Evolutionary conservation across 1,140 invertebrate genomes (phyloP), one percentile per base, ranked within the genome.

Genomic region (Wasmannia auropunctata): DNA sequence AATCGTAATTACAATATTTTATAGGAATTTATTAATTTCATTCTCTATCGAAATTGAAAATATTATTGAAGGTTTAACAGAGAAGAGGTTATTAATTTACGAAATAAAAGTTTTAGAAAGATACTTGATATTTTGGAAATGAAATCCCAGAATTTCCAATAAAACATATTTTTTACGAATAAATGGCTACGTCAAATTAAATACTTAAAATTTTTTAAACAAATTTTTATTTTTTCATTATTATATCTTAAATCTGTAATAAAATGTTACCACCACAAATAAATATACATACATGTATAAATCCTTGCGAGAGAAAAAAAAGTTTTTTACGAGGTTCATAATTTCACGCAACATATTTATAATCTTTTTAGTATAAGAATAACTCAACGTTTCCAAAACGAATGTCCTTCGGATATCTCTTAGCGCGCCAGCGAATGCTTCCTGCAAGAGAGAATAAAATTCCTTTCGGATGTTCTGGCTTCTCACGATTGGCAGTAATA

Each of bases 391-490:
- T 70, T 43, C 5, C 0, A 37, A 31, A 54, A 56, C 22, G 62
- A 37, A 69, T 51, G 31, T 51, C 5, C 16, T 69, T 69, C n/a
- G 25, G n/a, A 80, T 1, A 28, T 34, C 25, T 2, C 54, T 4
- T 67, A 54, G n/a, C 62, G 22, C 31, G 31, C 34, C 62, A 34
- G n/a, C 19, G 65, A 10, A 81, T 83, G n/a, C 51, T 37, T 83
- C 14, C 34, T 19, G 14, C 28, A 83, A 37, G 37, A 81, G 65
- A 56, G 51, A 83, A 58, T 83, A 83, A 83, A 83, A 83, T 83
- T 83, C 79, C 54, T 83, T 46, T 51, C 25, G n/a, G 40, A 83
- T 83, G 67, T 83, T 83, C 37, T 49, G 67, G 67, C 28, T 83
- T 83, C 67, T 46, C 19, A 19, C 51, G 67, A 54, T 56, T 14